phyloP scores from a whole-genome alignment of 2,113 vertebrate species.

The Aspiorhynchus laticeps region DNA sequence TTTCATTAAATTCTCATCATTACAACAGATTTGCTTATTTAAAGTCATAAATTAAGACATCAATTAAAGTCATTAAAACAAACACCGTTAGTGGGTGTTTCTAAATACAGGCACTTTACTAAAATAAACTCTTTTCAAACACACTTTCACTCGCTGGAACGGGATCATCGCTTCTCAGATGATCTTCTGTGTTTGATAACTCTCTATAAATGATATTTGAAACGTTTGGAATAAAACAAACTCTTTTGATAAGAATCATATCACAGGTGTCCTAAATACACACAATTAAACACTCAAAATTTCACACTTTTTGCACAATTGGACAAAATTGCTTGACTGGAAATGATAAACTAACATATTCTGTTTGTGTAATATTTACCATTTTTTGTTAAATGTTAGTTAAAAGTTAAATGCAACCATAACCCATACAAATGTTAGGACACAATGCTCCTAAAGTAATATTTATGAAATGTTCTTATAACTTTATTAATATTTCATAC shows the following conservation, averaged over 20 bases:
- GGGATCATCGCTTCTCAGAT: not conserved
- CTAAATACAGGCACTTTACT: not conserved
- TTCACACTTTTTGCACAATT: not conserved
- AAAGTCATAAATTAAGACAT: not conserved
- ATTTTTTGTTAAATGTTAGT: too few relatives aligned
- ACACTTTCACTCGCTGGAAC: not conserved
- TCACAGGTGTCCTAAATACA: not conserved
- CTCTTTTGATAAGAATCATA: not conserved
- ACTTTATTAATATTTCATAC: too few relatives aligned
- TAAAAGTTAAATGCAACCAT: too few relatives aligned
- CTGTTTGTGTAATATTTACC: not conserved
- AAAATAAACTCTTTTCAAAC: not conserved
- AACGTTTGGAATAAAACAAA: too few relatives aligned
- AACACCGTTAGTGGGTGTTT: not conserved
- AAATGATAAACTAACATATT: not conserved
- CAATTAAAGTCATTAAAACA: not conserved
- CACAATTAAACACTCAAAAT: not conserved
- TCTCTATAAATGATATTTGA: too few relatives aligned
- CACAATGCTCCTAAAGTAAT: too few relatives aligned
- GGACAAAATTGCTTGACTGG: not conserved
- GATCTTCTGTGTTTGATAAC: not conserved
- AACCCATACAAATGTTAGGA: too few relatives aligned
- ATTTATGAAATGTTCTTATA: too few relatives aligned
- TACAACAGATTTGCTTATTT: not conserved
- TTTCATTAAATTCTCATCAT: not conserved